These are phyloP conservation scores for Rhinoderma darwinii DNA, from an alignment of 2,113 vertebrate genomes.

Conservation along the genomic window DNA sequence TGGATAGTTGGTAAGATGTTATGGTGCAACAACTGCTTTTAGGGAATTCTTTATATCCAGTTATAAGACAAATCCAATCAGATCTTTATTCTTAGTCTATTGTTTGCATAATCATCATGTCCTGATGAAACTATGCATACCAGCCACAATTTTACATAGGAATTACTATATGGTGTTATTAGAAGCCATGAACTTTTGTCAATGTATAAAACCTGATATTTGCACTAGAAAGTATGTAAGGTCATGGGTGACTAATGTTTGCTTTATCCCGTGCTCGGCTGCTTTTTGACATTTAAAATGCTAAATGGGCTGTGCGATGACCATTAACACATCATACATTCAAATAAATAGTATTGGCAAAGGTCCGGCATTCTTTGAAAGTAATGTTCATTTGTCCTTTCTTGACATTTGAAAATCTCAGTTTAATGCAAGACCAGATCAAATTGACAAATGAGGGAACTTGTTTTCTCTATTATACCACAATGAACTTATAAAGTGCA, in stretches of 20 bases:
- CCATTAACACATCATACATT: conserved; percentile 1
- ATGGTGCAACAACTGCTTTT: no score
- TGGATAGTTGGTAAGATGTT: no score
- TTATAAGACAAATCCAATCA: no score
- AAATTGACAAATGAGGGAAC: not conserved
- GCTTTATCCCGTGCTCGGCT: not conserved
- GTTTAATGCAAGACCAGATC: not conserved
- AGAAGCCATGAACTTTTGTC: not conserved
- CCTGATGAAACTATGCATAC: no score
- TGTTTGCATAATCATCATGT: no score
- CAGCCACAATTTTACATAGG: not conserved
- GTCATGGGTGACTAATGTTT: conserved; percentile 14
- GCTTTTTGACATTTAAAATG: conserved; percentile 10
- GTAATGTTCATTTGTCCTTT: conserved; percentile 12
- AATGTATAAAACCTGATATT: not conserved
- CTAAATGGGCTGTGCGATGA: conserved; percentile 6
- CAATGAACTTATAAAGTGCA: no score
- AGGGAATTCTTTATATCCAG: no score
- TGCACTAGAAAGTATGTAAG: conserved; percentile 27
- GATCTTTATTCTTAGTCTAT: no score
- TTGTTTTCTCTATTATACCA: not conserved
- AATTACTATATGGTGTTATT: not conserved
- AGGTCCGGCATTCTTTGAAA: conserved; percentile 20
- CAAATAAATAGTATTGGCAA: conserved; percentile 29
- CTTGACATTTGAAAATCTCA: conserved; percentile 17